Evolutionary conservation across 2,888 invertebrate species (phyloP).

Genomic region (Macrosiphum euphorbiae): DNA sequence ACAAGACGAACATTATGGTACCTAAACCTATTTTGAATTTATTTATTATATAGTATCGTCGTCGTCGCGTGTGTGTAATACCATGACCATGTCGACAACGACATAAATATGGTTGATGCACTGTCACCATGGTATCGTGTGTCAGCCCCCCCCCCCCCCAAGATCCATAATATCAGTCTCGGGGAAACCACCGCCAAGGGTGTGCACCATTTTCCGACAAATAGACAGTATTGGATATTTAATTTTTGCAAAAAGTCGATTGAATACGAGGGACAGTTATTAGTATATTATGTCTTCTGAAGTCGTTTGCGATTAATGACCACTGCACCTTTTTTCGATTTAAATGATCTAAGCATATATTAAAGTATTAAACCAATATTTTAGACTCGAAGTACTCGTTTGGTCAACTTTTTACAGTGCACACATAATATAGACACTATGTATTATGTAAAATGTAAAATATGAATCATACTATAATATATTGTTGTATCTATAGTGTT

Average conservation of each 20-base stretch:
- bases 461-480: too few species aligned
- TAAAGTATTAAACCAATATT: background rate
- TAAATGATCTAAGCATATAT: background rate
- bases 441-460: too few species aligned
- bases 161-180: background rate
- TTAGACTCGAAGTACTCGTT: background rate
- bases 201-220: background rate
- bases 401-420: background rate
- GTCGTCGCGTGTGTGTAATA: background rate
- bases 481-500: too few species aligned
- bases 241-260: background rate
- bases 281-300: background rate
- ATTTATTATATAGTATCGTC: background rate
- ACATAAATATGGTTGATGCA: background rate
- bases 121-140: background rate
- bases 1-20: background rate
- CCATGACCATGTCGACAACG: background rate
- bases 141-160: background rate
- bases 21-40: background rate
- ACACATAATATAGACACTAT: background rate
- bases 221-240: background rate
- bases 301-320: background rate
- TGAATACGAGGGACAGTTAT: background rate
- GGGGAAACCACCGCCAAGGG: background rate
- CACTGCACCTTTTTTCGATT: background rate